Evolutionary conservation across 2,888 invertebrate genomes (phyloP).

Genomic region (Liodrosophila aerea): DNA sequence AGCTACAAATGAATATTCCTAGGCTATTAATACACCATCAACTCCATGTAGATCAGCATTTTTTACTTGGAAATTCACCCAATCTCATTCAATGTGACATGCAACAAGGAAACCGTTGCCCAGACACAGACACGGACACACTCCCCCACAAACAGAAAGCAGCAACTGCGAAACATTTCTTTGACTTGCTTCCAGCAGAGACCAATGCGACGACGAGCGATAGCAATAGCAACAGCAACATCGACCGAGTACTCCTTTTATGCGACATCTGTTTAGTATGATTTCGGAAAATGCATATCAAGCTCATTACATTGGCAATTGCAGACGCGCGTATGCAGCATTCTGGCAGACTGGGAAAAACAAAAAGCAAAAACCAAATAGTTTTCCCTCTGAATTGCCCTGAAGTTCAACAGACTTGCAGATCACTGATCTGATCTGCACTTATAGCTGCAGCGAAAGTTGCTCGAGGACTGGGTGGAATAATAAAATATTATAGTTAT

Average conservation of each 20-base stretch:
- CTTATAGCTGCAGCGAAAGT: conserved; percentile 10
- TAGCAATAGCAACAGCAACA: conserved; percentile 17
- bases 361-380: conserved; percentile 50
- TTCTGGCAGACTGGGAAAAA: conserved; percentile 34
- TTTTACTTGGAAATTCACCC: conserved; percentile 62
- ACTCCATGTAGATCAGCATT: conserved; percentile 19
- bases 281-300: conserved; percentile 71
- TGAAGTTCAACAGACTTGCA: conserved; percentile 71
- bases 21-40: conserved; percentile 49
- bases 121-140: conserved; percentile 42
- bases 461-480: not conserved
- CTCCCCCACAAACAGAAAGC: conserved; percentile 51
- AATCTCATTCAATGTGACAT: conserved; percentile 69
- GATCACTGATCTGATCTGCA: conserved; percentile 57
- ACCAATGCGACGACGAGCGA: conserved; percentile 54
- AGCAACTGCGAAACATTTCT: conserved; percentile 29
- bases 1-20: conserved; percentile 21
- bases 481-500: no score
- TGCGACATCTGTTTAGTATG: conserved; percentile 65
- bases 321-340: conserved; percentile 41
- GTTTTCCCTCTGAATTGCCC: conserved; percentile 45
- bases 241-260: conserved; percentile 34
- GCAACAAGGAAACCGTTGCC: conserved; percentile 61
- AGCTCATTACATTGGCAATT: conserved; percentile 74
- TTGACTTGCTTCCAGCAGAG: conserved; percentile 33